A percentile compares a stretch with the other conserved stretches of the same genome.
Conservation (phyloP, 2,888 invertebrate genomes). For the Griposia aprilina region DNA sequence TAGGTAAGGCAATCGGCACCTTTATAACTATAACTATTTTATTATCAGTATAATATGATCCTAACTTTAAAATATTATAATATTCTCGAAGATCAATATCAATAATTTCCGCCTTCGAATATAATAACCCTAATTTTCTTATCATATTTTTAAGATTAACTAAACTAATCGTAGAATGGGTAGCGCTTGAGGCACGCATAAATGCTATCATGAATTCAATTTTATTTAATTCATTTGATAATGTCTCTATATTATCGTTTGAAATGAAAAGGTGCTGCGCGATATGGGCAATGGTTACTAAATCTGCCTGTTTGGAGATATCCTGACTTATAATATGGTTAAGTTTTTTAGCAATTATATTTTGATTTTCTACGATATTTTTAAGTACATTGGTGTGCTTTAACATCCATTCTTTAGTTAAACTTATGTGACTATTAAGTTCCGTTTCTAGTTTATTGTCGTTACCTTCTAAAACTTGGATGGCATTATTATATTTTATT, state of each 20-base stretch:
- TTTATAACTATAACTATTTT: constrained; percentile 6
- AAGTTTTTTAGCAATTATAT: too few relatives aligned
- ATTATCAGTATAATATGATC: not conserved
- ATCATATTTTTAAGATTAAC: not conserved
- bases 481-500: not conserved
- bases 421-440: too few relatives aligned
- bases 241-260: too few relatives aligned
- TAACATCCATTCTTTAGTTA: not conserved
- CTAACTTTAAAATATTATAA: constrained; percentile 4
- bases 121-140: constrained; percentile 2
- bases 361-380: not conserved
- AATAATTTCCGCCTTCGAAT: constrained; percentile 7
- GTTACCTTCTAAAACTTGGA: too few relatives aligned
- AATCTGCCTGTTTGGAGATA: not conserved
- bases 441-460: too few relatives aligned
- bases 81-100: constrained; percentile 6
- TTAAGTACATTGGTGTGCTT: constrained; percentile 7
- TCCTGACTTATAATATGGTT: not conserved
- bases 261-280: constrained; percentile 8
- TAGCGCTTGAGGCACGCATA: too few relatives aligned
- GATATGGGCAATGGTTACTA: constrained; percentile 8
- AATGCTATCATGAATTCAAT: too few relatives aligned
- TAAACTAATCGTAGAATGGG: too few relatives aligned
- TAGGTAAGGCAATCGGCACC: constrained; percentile 14
- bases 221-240: too few relatives aligned